phyloP scores from a whole-genome alignment of 2,113 vertebrate genomes.

The Rhinoderma darwinii region DNA sequence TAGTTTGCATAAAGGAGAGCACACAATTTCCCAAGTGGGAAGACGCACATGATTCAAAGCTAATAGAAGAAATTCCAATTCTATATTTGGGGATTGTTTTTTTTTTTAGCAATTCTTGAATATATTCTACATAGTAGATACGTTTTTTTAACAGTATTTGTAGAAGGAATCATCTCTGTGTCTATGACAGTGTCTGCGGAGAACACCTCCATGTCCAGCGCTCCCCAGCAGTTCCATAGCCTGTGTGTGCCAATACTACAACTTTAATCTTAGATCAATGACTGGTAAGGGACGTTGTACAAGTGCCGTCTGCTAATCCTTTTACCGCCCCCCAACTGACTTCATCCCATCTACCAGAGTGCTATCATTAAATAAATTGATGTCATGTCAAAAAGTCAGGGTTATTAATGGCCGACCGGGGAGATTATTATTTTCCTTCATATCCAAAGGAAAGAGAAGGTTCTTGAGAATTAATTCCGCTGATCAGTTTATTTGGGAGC shows the following conservation, averaged over 20 bases:
- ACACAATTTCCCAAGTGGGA: too few species aligned
- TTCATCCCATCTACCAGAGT: neutral
- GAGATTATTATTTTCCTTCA: slow-evolving; percentile 3
- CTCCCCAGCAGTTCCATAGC: neutral
- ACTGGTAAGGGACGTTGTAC: neutral
- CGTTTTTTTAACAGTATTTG: too few species aligned
- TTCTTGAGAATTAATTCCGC: neutral
- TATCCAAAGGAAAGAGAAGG: neutral
- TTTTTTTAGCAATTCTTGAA: too few species aligned
- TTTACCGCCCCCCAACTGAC: neutral
- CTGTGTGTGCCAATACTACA: neutral
- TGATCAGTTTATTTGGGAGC: neutral
- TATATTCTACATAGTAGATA: too few species aligned
- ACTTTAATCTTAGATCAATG: neutral
- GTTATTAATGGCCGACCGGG: slow-evolving; percentile 18
- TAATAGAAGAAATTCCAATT: too few species aligned
- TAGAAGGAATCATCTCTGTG: neutral
- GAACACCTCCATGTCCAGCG: neutral
- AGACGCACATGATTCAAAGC: too few species aligned
- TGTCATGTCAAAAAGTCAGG: neutral
- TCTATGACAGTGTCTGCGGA: neutral
- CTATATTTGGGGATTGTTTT: too few species aligned
- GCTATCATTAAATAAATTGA: slow-evolving; percentile 6
- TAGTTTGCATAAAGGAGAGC: too few species aligned
- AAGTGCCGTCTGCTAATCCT: neutral